These are phyloP conservation scores for Cyphomyrus plagiostoma DNA, from an alignment of 2,113 vertebrate genomes.

Conservation along the genomic window DNA sequence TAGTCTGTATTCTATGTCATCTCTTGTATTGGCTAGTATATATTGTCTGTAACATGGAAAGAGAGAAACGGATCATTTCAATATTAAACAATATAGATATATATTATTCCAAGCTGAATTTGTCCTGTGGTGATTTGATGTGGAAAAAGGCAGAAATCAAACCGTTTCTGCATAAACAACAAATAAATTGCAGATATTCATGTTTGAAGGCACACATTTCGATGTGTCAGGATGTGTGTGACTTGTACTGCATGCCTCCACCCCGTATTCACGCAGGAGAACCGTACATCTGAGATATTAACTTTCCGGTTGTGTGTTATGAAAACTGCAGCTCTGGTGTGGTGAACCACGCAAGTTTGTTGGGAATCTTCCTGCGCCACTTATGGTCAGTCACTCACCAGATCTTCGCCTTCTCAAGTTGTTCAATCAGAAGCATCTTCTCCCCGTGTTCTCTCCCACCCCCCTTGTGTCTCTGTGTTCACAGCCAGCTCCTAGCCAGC, in stretches of 20 bases:
- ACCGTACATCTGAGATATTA: not conserved
- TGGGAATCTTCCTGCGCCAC: not conserved
- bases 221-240: not conserved
- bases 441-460: not conserved
- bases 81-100: slow-evolving; percentile 32
- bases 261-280: not conserved
- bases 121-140: slow-evolving; percentile 33
- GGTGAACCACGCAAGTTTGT: not conserved
- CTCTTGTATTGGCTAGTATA: slow-evolving; percentile 30
- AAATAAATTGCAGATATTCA: not conserved
- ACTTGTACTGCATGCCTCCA: not conserved
- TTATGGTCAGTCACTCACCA: not conserved
- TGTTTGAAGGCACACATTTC: not conserved
- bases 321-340: not conserved
- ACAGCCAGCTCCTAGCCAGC: not conserved
- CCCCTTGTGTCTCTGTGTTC: not conserved
- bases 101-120: slow-evolving; percentile 24
- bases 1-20: slow-evolving; percentile 32
- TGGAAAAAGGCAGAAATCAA: not conserved
- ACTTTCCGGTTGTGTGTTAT: not conserved
- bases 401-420: not conserved
- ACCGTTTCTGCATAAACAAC: not conserved
- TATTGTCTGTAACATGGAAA: slow-evolving; percentile 30
- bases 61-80: slow-evolving; percentile 23
- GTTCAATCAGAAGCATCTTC: not conserved